Evolutionary conservation across 2,888 invertebrate species (phyloP).

Genomic region (Caenorhabditis sp.): DNA sequence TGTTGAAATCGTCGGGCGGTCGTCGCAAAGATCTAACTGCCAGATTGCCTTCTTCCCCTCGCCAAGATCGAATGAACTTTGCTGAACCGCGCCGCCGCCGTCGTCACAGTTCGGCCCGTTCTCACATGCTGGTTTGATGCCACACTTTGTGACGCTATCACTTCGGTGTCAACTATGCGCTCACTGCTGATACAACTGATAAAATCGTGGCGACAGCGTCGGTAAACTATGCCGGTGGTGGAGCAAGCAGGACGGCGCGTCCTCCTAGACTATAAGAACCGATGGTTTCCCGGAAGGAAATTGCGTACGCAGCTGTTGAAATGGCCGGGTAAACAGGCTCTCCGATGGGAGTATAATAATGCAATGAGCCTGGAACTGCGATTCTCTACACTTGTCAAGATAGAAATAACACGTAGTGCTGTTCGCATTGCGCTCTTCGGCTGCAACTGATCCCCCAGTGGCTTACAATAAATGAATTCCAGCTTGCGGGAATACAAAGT

Average conservation of each 20-base stretch:
- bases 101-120: slow-evolving; percentile 25
- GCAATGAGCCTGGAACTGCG: too few species aligned
- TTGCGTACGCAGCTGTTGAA: too few species aligned
- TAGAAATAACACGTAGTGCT: too few species aligned
- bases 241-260: slow-evolving; percentile 6
- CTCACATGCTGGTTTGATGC: slow-evolving; percentile 43
- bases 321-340: too few species aligned
- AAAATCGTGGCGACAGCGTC: neutral
- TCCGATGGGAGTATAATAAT: too few species aligned
- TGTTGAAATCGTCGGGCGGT: too few species aligned
- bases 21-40: neutral
- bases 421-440: too few species aligned
- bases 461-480: too few species aligned
- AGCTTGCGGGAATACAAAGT: too few species aligned
- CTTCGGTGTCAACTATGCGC: slow-evolving; percentile 31
- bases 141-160: slow-evolving; percentile 47
- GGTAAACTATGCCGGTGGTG: slow-evolving; percentile 33
- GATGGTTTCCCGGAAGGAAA: neutral
- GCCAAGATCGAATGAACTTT: slow-evolving; percentile 16
- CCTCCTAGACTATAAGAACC: neutral
- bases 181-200: slow-evolving; percentile 15
- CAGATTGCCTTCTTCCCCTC: too few species aligned
- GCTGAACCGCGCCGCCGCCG: neutral
- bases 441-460: too few species aligned
- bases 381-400: too few species aligned